Evolutionary conservation across 2,797 vertebrate species (phyloP).

Genomic region (Chloroceryle inda): DNA sequence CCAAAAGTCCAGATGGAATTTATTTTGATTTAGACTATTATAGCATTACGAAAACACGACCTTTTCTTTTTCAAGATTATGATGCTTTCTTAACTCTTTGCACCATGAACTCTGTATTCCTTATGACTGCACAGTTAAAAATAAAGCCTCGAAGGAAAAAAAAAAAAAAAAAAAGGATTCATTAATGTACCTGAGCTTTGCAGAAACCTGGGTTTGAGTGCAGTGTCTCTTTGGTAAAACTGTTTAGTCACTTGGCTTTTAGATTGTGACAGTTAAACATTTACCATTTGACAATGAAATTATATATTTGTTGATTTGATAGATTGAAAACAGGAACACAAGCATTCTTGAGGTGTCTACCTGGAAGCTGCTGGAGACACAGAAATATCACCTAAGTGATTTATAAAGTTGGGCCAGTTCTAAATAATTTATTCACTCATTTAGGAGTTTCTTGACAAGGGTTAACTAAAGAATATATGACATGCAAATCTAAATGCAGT

Average conservation of each 20-base stretch:
- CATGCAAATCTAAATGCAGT: neutral
- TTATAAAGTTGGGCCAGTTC: neutral
- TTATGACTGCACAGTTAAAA: neutral
- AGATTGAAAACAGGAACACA: neutral
- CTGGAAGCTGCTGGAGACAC: neutral
- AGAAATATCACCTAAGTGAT: neutral
- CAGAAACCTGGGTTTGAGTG: neutral
- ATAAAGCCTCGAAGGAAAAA: neutral
- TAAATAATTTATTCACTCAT: neutral
- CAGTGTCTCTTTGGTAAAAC: neutral
- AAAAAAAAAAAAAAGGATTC: neutral
- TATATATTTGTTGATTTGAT: neutral
- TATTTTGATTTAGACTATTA: slow-evolving; percentile 59
- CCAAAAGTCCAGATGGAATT: slow-evolving; percentile 69
- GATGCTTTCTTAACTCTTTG: slow-evolving; percentile 25
- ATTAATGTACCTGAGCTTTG: neutral
- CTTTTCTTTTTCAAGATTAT: slow-evolving; percentile 8
- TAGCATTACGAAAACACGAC: slow-evolving; percentile 46
- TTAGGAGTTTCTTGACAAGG: neutral
- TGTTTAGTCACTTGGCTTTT: neutral
- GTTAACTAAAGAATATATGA: neutral
- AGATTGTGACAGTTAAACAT: neutral
- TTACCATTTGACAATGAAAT: neutral
- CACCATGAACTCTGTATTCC: neutral
- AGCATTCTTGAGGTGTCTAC: neutral